A percentile compares a stretch with the other conserved stretches of the same genome.
Conservation (phyloP, 2,797 vertebrate species). For the Etheostoma perlongum region DNA sequence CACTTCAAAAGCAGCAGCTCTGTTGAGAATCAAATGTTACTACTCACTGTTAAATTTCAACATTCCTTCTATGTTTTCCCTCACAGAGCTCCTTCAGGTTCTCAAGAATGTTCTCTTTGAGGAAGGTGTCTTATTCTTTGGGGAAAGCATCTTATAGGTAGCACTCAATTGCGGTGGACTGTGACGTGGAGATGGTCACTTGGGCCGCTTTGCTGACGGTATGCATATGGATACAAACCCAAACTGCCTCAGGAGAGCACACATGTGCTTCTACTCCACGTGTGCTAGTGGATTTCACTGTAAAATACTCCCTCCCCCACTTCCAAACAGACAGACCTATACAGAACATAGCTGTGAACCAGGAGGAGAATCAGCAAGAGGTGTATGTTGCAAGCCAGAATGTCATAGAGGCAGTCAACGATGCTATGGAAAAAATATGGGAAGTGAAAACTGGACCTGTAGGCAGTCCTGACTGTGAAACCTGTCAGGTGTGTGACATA, state of each 20-base stretch:
- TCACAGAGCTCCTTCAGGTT: conserved; percentile 57
- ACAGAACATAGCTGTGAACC: conserved; percentile 87
- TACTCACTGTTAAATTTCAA: conserved; percentile 45
- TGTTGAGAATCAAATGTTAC: conserved; percentile 16
- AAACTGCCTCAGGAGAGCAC: conserved; percentile 72
- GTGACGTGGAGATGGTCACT: conserved; percentile 83
- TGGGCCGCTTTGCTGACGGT: conserved; percentile 75
- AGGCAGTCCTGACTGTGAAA: conserved; percentile 85
- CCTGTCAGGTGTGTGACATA: conserved; percentile 84
- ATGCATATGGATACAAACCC: conserved; percentile 81
- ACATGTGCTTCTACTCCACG: conserved; percentile 79
- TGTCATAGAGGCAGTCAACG: conserved; percentile 83
- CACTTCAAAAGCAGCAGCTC: conserved; percentile 10
- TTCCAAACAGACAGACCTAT: conserved; percentile 81
- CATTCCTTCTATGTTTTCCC: conserved; percentile 54
- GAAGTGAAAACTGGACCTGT: conserved; percentile 89
- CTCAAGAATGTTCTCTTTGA: conserved; percentile 71
- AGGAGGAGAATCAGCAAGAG: neutral
- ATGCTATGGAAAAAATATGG: conserved; percentile 72
- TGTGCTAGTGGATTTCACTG: conserved; percentile 83
- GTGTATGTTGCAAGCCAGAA: conserved; percentile 90
- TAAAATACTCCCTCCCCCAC: conserved; percentile 84
- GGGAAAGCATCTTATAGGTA: conserved; percentile 70
- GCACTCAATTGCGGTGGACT: conserved; percentile 50
- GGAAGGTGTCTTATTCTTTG: conserved; percentile 44